Percentiles rank a stretch among this genome's conserved stretches.
Conservation (phyloP, 1,140 invertebrate species). For the Rhynchophorus ferrugineus region DNA sequence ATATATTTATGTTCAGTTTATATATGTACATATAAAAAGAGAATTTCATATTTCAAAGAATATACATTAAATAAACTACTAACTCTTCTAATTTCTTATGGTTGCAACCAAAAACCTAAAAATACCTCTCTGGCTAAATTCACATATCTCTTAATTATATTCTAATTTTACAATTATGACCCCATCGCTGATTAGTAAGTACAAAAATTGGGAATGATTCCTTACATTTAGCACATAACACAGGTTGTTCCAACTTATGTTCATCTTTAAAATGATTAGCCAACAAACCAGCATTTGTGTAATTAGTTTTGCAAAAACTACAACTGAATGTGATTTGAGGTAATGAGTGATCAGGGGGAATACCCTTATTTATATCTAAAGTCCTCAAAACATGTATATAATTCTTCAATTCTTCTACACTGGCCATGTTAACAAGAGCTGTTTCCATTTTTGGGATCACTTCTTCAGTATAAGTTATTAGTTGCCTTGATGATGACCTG, state of each 20-base stretch:
- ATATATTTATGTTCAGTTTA: no score
- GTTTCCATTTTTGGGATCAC: slow-evolving; percentile 25
- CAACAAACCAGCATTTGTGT: slow-evolving; percentile 4
- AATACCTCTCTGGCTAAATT: no score
- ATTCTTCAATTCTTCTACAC: slow-evolving; percentile 7
- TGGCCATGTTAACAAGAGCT: background rate
- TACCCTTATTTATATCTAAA: slow-evolving; percentile 2
- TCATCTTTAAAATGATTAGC: slow-evolving; percentile 16
- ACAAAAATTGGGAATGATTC: slow-evolving; percentile 2
- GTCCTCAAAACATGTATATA: slow-evolving; percentile 16
- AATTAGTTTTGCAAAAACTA: slow-evolving; percentile 14
- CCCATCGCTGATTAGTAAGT: slow-evolving; percentile 13
- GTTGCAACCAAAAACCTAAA: no score
- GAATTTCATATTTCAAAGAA: no score
- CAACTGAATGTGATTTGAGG: slow-evolving; percentile 22
- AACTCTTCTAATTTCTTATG: no score
- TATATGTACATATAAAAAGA: no score
- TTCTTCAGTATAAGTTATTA: slow-evolving; percentile 17
- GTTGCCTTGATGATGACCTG: background rate
- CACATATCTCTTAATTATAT: no score
- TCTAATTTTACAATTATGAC: slow-evolving; percentile 6
- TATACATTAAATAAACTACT: no score
- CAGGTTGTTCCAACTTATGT: slow-evolving; percentile 22
- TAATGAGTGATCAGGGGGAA: background rate
- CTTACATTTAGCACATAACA: slow-evolving; percentile 22